Base-by-base conservation (phyloP, 1,140 invertebrate species). In the Cydia fagiglandana region DNA sequence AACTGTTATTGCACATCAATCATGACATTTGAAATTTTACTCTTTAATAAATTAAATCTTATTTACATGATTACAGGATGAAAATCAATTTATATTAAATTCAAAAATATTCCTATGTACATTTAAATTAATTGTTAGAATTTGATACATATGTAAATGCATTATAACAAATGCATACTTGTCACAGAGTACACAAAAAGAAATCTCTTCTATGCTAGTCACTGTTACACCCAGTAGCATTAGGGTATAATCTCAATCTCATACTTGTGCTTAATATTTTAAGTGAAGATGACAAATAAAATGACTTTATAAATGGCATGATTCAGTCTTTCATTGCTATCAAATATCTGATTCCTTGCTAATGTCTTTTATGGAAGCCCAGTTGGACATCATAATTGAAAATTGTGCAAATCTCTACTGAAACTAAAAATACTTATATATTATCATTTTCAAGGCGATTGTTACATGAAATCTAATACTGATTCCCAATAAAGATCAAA, bases 281-380 rank as follows among this genome's bases (percentile, higher is more conserved):
- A 85, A 81, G 81, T 82, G 79, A 80, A 83, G 80, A 76, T 82
- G 83, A 78, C 79, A 82, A 90, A 88, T 90, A 92, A 91, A 70
- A 88, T 81, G 83, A 81, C 66, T 85, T 84, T 68, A 79, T 64
- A 83, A 87, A 91, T 90, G 85, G 83, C 85, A 88, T 87, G 81
- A 83, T 79, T 92, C 89, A 92, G 91, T 92, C 89, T 92, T 92
- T 91, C 76, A 90, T 89, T 92, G 86, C 77, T 73, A 80, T 74
- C 64, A 78, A 78, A 24, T 30, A 73, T 73, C 45, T 34, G 73
- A 73, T 73, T 53, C 45, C 47, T 73, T 45, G 24, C n/a, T 70
- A 70, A 70, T 70, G 66, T 73, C 20, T 47, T 53, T 73, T 30
- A 47, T 73, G 73, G 73, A 73, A 73, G 73, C 73, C 20, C 73